These are phyloP conservation scores for Semnornis frantzii DNA, from an alignment of 2,113 vertebrate genomes.

Conservation along the genomic window DNA sequence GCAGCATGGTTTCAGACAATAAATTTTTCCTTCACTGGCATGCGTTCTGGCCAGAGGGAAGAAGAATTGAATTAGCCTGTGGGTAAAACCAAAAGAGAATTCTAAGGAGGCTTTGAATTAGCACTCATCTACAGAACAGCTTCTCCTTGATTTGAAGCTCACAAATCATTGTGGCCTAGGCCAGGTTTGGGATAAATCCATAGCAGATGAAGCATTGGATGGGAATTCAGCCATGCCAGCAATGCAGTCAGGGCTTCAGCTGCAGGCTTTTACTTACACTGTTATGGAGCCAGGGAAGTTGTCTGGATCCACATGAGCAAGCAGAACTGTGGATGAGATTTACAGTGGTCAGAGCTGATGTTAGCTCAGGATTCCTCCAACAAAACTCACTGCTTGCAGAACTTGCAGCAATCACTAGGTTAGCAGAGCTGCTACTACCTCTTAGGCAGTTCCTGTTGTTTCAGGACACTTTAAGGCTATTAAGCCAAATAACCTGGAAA, in stretches of 20 bases:
- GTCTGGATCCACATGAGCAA: background rate
- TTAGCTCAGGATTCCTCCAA: background rate
- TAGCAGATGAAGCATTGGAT: background rate
- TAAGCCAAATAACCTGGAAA: background rate
- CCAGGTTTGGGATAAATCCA: background rate
- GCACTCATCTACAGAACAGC: background rate
- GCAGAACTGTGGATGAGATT: background rate
- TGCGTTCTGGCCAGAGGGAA: background rate
- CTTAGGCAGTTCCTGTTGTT: background rate
- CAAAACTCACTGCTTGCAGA: background rate
- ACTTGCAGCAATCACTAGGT: background rate
- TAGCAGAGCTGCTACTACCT: background rate
- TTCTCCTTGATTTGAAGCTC: background rate
- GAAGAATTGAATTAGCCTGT: background rate
- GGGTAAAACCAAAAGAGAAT: background rate
- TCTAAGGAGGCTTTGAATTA: background rate
- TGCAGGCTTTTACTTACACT: background rate
- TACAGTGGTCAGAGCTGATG: background rate
- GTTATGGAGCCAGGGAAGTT: background rate
- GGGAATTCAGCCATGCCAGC: background rate
- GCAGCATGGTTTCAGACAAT: conserved; percentile 28
- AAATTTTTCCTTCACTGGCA: background rate
- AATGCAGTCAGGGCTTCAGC: background rate
- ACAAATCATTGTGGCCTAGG: background rate
- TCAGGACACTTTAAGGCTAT: background rate